phyloP scores from a whole-genome alignment of 2,113 vertebrate genomes.

The Dryoscopus gambensis region DNA sequence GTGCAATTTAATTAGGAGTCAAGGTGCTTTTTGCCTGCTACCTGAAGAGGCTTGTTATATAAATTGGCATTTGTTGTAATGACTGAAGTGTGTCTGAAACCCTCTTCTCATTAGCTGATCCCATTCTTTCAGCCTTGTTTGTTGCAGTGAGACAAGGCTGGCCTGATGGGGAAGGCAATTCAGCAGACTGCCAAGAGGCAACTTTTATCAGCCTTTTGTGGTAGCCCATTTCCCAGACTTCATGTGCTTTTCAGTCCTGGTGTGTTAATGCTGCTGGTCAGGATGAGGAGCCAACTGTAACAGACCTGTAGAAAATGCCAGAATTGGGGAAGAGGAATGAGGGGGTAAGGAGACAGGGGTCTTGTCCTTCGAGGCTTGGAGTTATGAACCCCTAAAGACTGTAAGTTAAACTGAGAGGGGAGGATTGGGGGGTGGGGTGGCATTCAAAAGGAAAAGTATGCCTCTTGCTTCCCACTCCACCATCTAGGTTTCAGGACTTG shows the following conservation, averaged over 20 bases:
- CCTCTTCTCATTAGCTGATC: constrained; percentile 32
- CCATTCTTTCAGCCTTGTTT: constrained; percentile 39
- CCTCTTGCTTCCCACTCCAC: background rate
- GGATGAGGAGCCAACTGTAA: background rate
- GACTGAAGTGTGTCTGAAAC: constrained; percentile 46
- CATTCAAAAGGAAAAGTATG: background rate
- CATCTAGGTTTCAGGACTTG: background rate
- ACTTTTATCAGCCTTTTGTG: background rate
- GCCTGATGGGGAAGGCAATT: background rate
- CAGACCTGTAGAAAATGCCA: background rate
- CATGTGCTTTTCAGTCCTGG: background rate
- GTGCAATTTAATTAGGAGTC: constrained; percentile 61
- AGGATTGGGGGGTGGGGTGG: background rate
- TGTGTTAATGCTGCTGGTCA: background rate
- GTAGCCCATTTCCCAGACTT: background rate
- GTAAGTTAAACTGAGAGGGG: background rate
- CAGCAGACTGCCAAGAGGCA: background rate
- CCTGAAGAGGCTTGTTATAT: constrained; percentile 54
- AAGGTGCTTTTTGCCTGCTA: constrained; percentile 49
- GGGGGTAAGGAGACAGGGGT: background rate
- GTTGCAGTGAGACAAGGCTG: background rate
- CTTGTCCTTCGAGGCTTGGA: background rate
- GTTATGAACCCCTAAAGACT: background rate
- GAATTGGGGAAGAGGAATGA: background rate
- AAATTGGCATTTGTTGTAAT: constrained; percentile 62